Conservation (phyloP, 2,113 vertebrate genomes). For the Oenanthe melanoleuca region DNA sequence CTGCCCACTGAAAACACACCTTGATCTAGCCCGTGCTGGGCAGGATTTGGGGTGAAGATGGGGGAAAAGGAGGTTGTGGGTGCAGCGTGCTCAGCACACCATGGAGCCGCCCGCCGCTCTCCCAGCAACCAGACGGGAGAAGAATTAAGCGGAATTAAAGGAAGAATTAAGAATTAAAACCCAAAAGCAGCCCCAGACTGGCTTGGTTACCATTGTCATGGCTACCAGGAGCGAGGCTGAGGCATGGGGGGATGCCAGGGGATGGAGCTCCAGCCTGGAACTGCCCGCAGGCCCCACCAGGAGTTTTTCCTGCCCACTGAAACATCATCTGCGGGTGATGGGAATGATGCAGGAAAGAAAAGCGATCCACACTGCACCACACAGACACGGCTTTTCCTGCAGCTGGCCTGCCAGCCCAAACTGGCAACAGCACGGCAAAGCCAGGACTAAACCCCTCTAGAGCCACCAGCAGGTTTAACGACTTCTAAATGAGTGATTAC, state of each 20-base stretch:
- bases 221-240: neutral
- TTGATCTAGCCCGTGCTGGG: neutral
- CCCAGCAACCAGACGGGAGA: accelerated
- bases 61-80: accelerated
- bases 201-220: neutral
- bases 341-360: accelerated
- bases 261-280: neutral
- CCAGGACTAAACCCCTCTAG: accelerated
- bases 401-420: neutral
- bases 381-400: accelerated
- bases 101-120: accelerated
- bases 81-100: accelerated
- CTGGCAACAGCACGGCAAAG: neutral
- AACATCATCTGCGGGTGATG: neutral
- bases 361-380: neutral
- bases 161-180: neutral
- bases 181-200: neutral
- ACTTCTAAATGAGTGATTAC: neutral
- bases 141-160: neutral
- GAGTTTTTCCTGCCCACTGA: accelerated
- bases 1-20: accelerated
- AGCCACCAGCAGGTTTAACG: neutral
- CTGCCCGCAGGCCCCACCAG: accelerated
- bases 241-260: neutral
- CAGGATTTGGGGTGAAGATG: neutral